These are phyloP conservation scores for Ailuropoda melanoleuca DNA, from an alignment of 2,113 vertebrate species.

Conservation along the genomic window DNA sequence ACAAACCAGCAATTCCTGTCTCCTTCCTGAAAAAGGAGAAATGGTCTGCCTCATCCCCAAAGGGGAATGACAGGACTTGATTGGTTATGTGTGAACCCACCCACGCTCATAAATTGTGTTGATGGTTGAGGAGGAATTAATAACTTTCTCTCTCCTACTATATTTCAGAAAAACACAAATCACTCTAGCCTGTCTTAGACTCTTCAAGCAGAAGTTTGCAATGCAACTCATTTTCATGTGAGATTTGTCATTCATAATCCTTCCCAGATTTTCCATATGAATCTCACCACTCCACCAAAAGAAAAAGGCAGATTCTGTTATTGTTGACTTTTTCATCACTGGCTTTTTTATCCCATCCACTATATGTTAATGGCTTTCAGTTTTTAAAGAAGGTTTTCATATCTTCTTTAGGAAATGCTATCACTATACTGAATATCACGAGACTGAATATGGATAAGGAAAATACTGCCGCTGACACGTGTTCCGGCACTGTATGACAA, in stretches of 20 bases:
- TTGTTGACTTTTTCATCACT: background rate
- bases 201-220: background rate
- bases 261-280: background rate
- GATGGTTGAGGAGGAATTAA: background rate
- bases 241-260: background rate
- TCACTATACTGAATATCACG: background rate
- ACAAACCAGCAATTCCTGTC: background rate
- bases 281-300: background rate
- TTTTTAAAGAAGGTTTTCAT: background rate
- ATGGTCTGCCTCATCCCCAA: background rate
- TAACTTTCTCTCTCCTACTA: background rate
- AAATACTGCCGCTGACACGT: background rate
- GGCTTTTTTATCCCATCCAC: background rate
- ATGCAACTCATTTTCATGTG: background rate
- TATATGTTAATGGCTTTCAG: background rate
- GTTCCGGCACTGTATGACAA: background rate
- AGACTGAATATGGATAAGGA: background rate
- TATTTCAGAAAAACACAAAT: background rate
- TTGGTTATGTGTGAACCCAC: background rate
- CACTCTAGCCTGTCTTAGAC: background rate
- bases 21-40: background rate
- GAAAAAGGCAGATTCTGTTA: background rate
- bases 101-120: background rate
- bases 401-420: background rate
- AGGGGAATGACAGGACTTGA: background rate